phyloP scores from a whole-genome alignment of 2,113 vertebrate genomes.

The Edolisoma coerulescens region DNA sequence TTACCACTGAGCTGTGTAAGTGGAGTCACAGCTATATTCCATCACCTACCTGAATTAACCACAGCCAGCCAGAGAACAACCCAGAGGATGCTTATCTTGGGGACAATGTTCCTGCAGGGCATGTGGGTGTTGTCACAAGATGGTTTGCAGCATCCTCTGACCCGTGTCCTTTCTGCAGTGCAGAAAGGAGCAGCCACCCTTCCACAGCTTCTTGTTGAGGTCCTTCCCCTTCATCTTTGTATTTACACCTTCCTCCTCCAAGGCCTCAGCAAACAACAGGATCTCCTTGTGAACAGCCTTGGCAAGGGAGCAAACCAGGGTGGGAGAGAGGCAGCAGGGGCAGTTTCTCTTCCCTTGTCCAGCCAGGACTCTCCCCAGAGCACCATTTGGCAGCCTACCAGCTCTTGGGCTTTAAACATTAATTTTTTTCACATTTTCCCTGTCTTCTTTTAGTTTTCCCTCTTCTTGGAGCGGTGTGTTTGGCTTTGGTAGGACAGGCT shows the following conservation, averaged over 20 bases:
- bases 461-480: neutral
- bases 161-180: fast-evolving
- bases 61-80: neutral
- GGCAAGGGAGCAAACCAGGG: neutral
- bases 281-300: neutral
- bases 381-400: neutral
- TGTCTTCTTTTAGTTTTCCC: neutral
- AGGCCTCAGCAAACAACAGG: neutral
- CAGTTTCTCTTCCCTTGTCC: neutral
- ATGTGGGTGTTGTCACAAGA: fast-evolving
- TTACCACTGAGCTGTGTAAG: neutral
- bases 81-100: neutral
- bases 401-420: neutral
- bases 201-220: neutral
- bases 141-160: neutral
- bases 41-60: neutral
- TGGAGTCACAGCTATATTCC: neutral
- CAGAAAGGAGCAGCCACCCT: neutral
- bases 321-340: neutral
- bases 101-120: neutral
- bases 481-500: neutral
- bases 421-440: neutral
- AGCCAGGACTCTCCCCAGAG: neutral
- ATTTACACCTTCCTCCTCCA: neutral
- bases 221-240: neutral